Evolutionary conservation across 2,113 vertebrate genomes (phyloP).

Genomic region (Irena cyanogastra): DNA sequence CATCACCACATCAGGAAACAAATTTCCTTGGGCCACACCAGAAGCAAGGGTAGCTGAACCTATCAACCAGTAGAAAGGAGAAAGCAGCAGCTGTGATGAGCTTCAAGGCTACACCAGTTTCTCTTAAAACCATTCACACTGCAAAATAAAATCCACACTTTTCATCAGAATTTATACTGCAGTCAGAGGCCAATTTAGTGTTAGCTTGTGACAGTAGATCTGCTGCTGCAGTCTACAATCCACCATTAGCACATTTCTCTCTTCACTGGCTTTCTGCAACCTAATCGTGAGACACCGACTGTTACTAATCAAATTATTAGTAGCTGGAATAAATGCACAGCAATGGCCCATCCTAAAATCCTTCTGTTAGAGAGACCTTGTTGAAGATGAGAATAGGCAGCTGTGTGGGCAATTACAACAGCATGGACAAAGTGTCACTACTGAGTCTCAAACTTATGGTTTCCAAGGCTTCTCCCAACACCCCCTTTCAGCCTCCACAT

Average conservation of each 20-base stretch:
- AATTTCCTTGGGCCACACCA: not conserved
- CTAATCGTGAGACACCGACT: not conserved
- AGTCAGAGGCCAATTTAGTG: not conserved
- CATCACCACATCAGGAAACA: not conserved
- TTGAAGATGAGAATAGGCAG: not conserved
- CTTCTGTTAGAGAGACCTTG: not conserved
- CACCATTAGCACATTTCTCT: not conserved
- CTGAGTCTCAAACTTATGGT: not conserved
- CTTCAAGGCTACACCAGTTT: not conserved
- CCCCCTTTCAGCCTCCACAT: not conserved
- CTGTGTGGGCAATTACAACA: not conserved
- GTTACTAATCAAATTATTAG: not conserved
- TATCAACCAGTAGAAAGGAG: not conserved
- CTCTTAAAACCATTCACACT: accelerated
- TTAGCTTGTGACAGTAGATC: not conserved
- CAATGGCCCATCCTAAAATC: not conserved
- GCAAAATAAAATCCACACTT: not conserved
- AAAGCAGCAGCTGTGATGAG: not conserved
- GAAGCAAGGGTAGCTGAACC: not conserved
- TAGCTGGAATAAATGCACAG: not conserved
- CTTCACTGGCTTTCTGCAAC: not conserved
- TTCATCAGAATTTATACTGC: not conserved
- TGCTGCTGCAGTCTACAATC: not conserved
- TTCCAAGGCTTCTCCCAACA: not conserved
- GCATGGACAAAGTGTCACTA: accelerated